Percentiles rank a stretch among this genome's conserved stretches.
phyloP scores from a whole-genome alignment of 2,113 vertebrate species.

The Anseranas semipalmata region DNA sequence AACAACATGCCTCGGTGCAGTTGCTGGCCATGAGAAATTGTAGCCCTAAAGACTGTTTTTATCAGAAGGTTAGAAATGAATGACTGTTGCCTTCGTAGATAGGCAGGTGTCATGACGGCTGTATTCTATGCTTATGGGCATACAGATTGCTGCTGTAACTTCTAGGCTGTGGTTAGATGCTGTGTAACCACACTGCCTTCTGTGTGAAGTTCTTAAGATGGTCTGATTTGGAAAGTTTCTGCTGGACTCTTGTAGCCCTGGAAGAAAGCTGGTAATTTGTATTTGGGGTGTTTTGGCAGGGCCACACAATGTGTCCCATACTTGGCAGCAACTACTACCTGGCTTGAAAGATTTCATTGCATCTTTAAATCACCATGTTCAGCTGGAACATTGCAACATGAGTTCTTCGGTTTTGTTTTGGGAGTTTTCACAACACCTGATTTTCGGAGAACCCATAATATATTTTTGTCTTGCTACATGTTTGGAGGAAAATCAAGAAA shows the following conservation, averaged over 20 bases:
- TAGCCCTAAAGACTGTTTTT: neutral
- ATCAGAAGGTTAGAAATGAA: neutral
- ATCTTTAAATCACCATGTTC: conserved; percentile 14
- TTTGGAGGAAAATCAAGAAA: neutral
- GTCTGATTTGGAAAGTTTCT: neutral
- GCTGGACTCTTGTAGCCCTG: neutral
- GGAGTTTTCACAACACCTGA: neutral
- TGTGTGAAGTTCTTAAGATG: neutral
- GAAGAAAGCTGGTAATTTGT: conserved; percentile 48
- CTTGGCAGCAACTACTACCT: conserved; percentile 5
- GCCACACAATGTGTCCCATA: neutral
- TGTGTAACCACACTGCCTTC: neutral
- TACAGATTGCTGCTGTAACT: neutral
- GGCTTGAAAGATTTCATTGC: conserved; percentile 37
- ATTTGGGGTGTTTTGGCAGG: conserved; percentile 57
- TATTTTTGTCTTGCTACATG: neutral
- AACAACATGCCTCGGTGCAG: neutral
- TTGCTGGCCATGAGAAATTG: accelerated
- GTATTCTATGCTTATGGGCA: neutral
- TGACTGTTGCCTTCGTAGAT: neutral
- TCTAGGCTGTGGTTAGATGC: accelerated
- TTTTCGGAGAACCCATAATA: neutral
- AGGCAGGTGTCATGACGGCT: accelerated
- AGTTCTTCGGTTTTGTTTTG: conserved; percentile 28
- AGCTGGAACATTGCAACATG: neutral